phyloP scores from a whole-genome alignment of 2,113 vertebrate genomes.

The Odontesthes bonariensis region DNA sequence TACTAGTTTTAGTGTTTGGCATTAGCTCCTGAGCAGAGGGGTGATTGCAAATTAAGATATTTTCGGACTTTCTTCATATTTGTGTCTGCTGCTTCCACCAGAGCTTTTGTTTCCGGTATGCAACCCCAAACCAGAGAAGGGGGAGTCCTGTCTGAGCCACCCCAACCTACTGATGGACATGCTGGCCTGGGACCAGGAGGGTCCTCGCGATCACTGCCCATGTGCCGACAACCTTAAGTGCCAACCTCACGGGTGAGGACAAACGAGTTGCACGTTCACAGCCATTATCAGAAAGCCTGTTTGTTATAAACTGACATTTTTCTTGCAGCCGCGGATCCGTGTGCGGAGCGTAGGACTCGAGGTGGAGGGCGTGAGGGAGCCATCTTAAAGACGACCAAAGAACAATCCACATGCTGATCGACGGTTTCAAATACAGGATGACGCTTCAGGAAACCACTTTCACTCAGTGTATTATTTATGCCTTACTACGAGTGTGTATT shows the following conservation, averaged over 20 bases:
- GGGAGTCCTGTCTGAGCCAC: constrained; percentile 85
- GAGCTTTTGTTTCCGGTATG: constrained; percentile 94
- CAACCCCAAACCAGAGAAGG: constrained; percentile 84
- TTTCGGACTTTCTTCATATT: background rate
- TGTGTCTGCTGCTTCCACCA: constrained; percentile 51
- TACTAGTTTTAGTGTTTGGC: background rate
- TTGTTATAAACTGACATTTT: background rate
- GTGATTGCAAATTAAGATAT: no score
- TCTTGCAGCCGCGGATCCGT: constrained; percentile 67
- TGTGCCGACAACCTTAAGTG: constrained; percentile 88
- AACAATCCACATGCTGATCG: background rate
- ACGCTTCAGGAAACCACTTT: constrained; percentile 30
- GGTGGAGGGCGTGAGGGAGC: constrained; percentile 3
- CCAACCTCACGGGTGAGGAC: constrained; percentile 85
- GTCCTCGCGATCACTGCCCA: constrained; percentile 88
- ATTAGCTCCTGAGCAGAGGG: no score
- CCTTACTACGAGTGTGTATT: constrained; percentile 26
- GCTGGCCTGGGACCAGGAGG: constrained; percentile 92
- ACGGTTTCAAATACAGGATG: background rate
- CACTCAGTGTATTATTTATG: constrained; percentile 49
- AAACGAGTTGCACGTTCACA: fast-evolving
- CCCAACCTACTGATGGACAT: constrained; percentile 89
- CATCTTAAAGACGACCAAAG: constrained; percentile 8
- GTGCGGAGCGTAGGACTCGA: constrained; percentile 56
- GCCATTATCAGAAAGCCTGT: background rate